Percentiles rank a stretch among this genome's conserved stretches.
These are phyloP conservation scores for Paramormyrops kingsleyae DNA, from an alignment of 2,113 vertebrate genomes.

Conservation along the genomic window DNA sequence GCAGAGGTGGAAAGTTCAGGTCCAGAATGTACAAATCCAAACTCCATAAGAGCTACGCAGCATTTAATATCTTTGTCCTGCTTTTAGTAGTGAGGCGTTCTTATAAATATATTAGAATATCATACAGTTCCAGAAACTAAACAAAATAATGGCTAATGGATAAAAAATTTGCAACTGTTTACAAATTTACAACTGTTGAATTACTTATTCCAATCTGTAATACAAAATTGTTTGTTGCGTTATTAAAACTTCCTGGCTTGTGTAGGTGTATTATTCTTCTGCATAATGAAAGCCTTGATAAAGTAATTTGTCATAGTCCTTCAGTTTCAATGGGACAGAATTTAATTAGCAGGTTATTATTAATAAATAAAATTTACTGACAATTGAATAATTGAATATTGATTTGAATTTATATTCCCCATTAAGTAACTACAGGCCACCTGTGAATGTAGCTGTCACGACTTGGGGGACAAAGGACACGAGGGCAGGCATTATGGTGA, in stretches of 20 bases:
- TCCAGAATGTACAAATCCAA: too few species aligned
- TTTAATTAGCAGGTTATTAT: not conserved
- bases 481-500: not conserved
- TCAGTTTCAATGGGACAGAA: not conserved
- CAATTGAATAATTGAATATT: not conserved
- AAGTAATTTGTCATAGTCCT: not conserved
- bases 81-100: constrained; percentile 23
- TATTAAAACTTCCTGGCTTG: not conserved
- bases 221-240: not conserved
- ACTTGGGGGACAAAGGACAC: not conserved
- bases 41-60: constrained; percentile 40
- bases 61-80: constrained; percentile 54
- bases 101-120: not conserved
- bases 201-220: not conserved
- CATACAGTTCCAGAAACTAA: not conserved
- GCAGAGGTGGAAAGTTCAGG: too few species aligned
- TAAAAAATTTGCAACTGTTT: constrained; percentile 58
- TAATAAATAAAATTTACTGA: not conserved
- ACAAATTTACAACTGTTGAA: not conserved
- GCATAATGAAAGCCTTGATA: not conserved
- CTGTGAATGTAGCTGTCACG: not conserved
- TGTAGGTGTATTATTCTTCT: not conserved
- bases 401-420: not conserved
- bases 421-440: not conserved
- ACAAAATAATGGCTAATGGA: too few species aligned